These are phyloP conservation scores for Brachypteracias leptosomus DNA, from an alignment of 2,113 vertebrate genomes.

Conservation along the genomic window DNA sequence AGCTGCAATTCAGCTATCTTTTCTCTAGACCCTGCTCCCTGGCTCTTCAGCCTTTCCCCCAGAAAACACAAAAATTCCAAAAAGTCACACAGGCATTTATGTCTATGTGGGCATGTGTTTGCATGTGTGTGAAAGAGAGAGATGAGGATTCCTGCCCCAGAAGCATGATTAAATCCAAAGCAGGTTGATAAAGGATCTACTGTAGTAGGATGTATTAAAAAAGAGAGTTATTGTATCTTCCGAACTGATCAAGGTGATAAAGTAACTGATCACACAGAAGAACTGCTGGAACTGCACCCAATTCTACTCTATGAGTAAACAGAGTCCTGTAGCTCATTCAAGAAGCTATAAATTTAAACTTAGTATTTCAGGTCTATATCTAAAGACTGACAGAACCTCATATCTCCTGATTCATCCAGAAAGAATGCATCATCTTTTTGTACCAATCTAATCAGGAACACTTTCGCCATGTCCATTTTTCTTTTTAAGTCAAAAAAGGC, in stretches of 20 bases:
- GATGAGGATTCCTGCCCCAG: conserved; percentile 2
- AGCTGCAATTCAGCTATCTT: neutral
- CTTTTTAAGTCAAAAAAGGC: conserved; percentile 71
- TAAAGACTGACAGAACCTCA: conserved; percentile 74
- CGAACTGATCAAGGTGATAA: conserved; percentile 72
- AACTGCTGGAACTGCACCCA: conserved; percentile 62
- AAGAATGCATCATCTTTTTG: conserved; percentile 75
- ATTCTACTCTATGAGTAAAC: conserved; percentile 67
- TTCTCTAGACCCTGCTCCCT: neutral
- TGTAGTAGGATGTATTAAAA: conserved; percentile 58
- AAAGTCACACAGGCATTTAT: neutral
- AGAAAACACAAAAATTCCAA: neutral
- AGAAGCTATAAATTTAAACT: conserved; percentile 73
- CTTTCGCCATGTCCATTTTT: conserved; percentile 77
- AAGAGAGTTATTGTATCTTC: conserved; percentile 73
- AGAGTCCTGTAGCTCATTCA: conserved; percentile 62
- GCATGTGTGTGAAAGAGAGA: conserved; percentile 23
- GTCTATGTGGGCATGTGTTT: neutral
- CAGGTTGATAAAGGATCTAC: conserved; percentile 71
- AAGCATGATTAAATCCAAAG: conserved; percentile 64
- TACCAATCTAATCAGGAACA: conserved; percentile 75
- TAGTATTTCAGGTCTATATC: conserved; percentile 76
- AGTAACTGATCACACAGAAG: conserved; percentile 65
- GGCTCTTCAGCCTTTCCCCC: neutral
- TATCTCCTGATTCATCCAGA: conserved; percentile 74